Percentiles rank a stretch among this genome's conserved stretches.
Evolutionary conservation across 1,140 invertebrate species (phyloP).

Genomic region (Vanessa atalanta): DNA sequence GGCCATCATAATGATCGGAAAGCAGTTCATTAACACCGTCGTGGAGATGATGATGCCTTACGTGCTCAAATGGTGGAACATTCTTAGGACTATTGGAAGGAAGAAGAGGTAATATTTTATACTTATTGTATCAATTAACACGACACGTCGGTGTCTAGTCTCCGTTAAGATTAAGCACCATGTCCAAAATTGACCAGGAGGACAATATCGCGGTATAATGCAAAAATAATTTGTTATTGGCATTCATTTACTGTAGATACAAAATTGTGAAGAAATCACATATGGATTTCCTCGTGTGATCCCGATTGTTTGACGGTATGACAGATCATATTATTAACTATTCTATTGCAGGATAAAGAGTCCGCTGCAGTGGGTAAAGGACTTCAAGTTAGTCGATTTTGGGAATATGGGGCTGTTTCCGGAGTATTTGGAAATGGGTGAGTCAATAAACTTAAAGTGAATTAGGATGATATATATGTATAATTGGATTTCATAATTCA

Average conservation of each 20-base stretch:
- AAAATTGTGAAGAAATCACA: no score
- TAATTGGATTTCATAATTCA: no score
- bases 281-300: not conserved
- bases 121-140: no score
- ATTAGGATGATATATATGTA: not conserved
- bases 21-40: constrained; percentile 96
- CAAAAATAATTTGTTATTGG: no score
- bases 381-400: constrained; percentile 94
- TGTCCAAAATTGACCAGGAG: no score
- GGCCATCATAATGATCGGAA: constrained; percentile 97
- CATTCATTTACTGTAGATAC: no score
- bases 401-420: constrained; percentile 95
- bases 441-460: constrained; percentile 39
- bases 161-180: no score
- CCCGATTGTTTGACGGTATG: not conserved
- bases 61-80: constrained; percentile 87
- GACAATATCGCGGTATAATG: no score
- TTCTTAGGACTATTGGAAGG: constrained; percentile 81
- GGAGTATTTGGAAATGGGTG: constrained; percentile 99
- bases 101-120: constrained; percentile 55
- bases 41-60: constrained; percentile 89
- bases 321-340: constrained; percentile 7
- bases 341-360: constrained; percentile 66
- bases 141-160: no score
- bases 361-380: constrained; percentile 90